Base-by-base conservation (phyloP, 1,140 invertebrate species). In the Drosophila busckii region DNA sequence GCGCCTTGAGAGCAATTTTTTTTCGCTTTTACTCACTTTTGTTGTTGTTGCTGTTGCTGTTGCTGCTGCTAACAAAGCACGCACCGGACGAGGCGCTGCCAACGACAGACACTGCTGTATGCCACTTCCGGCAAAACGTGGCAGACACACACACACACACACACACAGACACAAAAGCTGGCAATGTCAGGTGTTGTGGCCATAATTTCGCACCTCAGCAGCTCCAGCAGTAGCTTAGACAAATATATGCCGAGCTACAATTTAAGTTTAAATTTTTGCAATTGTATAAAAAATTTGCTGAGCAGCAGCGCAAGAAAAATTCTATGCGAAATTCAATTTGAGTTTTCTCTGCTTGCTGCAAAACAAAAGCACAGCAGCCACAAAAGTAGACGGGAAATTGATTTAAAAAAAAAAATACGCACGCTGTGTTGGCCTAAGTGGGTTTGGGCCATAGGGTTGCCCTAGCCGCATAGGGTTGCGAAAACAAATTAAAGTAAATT, bases 401-500 rank as follows among this genome's bases (percentile, higher is more conserved):
- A 80, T 80, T 80, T 80, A 82, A 73, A 80, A 78, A 80, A 78
- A n/a, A n/a, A n/a, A n/a, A n/a, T n/a, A n/a, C n/a, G 70, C 61
- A 23, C 40, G 49, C 52, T 48, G 44, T 22, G 10, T 12, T 7
- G 16, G 10, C n/a, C 8, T 12, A 1, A 12, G 13, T 7, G 56
- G 28, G 13, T 7, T 28, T 25, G 12, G 26, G 35, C 23, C 15
- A 28, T 29, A 32, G 12, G 49, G 35, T 13, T 35, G 15, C 19
- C n/a, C 35, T 7, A n/a, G 3, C 2, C 17, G 4, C 13, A 10
- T 2, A 13, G 19, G 28, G 9, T 29, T 37, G 19, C 44, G 80
- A 80, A 80, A 80, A 69, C 73, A 80, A 80, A 80, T 78, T 78
- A 78, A 78, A 78, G 73, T 80, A 78, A 78, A 78, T 78, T 78